Conservation (phyloP, 2,797 vertebrate species). For the Cyclopterus lumpus region DNA sequence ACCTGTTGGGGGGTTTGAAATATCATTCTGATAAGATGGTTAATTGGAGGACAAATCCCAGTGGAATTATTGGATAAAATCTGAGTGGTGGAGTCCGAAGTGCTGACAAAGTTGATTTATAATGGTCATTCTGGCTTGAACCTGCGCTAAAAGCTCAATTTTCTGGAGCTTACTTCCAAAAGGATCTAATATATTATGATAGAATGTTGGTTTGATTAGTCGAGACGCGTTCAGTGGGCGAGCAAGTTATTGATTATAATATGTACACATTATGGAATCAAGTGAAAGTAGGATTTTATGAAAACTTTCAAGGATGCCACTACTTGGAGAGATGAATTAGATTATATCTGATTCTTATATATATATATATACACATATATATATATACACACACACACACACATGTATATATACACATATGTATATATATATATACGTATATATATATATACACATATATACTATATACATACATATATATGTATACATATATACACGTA, state of each 20-base stretch:
- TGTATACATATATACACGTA: too few species aligned
- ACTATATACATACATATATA: too few species aligned
- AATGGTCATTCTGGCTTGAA: background rate
- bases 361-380: too few species aligned
- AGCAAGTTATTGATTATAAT: background rate
- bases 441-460: too few species aligned
- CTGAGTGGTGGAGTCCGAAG: background rate
- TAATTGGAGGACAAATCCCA: background rate
- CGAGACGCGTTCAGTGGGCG: background rate
- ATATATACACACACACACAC: too few species aligned
- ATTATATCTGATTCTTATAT: too few species aligned
- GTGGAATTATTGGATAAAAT: background rate
- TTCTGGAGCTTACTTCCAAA: background rate
- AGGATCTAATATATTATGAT: background rate
- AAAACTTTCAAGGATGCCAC: background rate
- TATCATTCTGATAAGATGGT: background rate
- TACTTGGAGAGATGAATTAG: background rate
- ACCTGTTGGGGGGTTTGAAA: background rate
- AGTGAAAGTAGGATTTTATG: background rate
- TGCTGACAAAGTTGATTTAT: background rate
- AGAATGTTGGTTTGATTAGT: background rate
- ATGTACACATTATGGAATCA: too few species aligned
- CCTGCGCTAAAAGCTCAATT: background rate
- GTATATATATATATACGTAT: too few species aligned
- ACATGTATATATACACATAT: too few species aligned